Evolutionary conservation across 2,113 vertebrate genomes (phyloP).

Genomic region (Kryptolebias marmoratus): DNA sequence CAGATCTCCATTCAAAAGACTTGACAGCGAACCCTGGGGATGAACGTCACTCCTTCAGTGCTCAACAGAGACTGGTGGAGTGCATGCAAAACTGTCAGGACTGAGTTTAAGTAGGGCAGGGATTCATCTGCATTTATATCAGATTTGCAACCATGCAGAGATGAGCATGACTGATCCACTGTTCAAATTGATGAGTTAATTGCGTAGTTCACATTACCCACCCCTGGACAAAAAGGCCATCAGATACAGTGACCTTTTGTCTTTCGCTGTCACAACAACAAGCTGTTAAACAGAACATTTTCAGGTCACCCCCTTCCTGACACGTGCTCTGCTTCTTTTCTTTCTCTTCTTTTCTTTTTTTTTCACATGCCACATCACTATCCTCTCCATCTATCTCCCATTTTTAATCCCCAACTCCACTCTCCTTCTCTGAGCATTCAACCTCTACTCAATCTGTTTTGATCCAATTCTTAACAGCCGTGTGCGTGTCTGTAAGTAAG

Average conservation of each 20-base stretch:
- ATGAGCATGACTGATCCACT: conserved; percentile 53
- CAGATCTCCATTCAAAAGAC: conserved; percentile 9
- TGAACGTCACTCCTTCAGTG: conserved; percentile 14
- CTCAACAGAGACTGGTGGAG: conserved; percentile 26
- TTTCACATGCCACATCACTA: conserved; percentile 19
- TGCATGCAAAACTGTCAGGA: conserved; percentile 39
- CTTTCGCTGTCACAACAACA: conserved; percentile 51
- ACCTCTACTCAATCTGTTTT: conserved; percentile 75
- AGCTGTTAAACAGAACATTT: conserved; percentile 46
- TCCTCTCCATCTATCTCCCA: conserved; percentile 57
- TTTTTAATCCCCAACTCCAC: conserved; percentile 56
- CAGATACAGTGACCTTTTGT: conserved; percentile 60
- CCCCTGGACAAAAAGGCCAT: conserved; percentile 40
- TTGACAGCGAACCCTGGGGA: conserved; percentile 9
- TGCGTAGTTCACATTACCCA: conserved; percentile 38
- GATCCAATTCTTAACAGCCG: conserved; percentile 80
- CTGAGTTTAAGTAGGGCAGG: conserved; percentile 54
- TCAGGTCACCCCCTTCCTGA: conserved; percentile 25
- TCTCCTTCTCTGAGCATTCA: conserved; percentile 53
- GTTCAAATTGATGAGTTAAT: conserved; percentile 57
- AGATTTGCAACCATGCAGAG: conserved; percentile 47
- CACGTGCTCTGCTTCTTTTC: conserved; percentile 21
- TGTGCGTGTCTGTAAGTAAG: conserved; percentile 76
- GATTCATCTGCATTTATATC: conserved; percentile 55
- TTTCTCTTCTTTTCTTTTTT: conserved; percentile 24